Base-by-base conservation (phyloP, 1,140 invertebrate genomes). In the Whitmania pigra region DNA sequence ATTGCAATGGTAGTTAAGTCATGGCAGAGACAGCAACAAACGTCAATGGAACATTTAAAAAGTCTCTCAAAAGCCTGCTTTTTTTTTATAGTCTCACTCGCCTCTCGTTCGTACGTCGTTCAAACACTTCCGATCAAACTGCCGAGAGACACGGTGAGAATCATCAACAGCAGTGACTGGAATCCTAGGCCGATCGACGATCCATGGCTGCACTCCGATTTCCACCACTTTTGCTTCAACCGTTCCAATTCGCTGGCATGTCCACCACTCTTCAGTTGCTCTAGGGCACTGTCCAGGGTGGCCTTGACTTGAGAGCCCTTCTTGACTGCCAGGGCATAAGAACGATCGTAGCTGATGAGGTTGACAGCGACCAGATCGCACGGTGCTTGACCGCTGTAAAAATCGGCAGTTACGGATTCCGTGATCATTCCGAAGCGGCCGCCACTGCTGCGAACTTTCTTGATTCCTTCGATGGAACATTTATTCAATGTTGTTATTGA, bases 151-250 rank as follows among this genome's bases (percentile, higher is more conserved):
- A 49, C 43, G 5, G 13, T 17, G 3, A 49, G 43, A 49, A 49
- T 13, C 43, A 49, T 49, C 9, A 49, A 49, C 43, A 17, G 43
- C 43, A 49, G 43, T 13, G 43, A 49, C 9, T 49, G 43, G 43
- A 49, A 49, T 49, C 15, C 43, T 17, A 49, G 5, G 1, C 43
- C 43, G 43, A 17, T 11, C 43, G 43, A 49, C 43, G 43, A 49
- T 49, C 43, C 43, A 49, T 11, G 13, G 57, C 11, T 63, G 29
- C 57, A 63, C 18, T 22, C 57, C 6, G 22, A 25, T 31, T 22
- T 22, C 57, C 57, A 63, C 57, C 57, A 63, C 18, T 63, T 63
- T 63, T 22, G 22, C 57, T 63, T 63, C 43, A 49, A 11, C 13
- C 43, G 43, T 49, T 49, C 43, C 57, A 63, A 18, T 31, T 63